These are phyloP conservation scores for Diabrotica virgifera DNA, from an alignment of 1,140 invertebrate genomes.

Conservation along the genomic window DNA sequence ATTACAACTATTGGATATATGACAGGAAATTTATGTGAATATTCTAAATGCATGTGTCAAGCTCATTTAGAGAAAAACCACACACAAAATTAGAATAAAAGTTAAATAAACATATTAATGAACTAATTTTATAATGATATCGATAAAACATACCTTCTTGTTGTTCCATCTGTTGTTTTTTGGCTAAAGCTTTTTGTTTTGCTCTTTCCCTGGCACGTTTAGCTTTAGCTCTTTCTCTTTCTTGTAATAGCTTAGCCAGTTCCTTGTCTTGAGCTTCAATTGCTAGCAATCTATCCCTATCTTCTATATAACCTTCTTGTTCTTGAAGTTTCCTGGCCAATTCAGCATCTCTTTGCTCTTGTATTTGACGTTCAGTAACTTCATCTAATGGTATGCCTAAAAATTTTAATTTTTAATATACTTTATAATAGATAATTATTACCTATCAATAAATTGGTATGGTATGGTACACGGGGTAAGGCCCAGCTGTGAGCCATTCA, in stretches of 20 bases:
- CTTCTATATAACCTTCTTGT: slow-evolving; percentile 58
- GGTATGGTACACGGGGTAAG: too few species aligned
- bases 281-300: slow-evolving; percentile 69
- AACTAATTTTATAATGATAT: slow-evolving; percentile 29
- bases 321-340: slow-evolving; percentile 57
- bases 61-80: too few species aligned
- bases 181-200: slow-evolving; percentile 63
- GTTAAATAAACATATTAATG: not conserved
- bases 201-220: slow-evolving; percentile 64
- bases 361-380: slow-evolving; percentile 54
- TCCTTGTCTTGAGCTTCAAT: slow-evolving; percentile 91
- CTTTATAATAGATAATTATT: too few species aligned
- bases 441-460: too few species aligned
- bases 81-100: too few species aligned
- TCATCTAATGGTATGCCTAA: slow-evolving; percentile 52
- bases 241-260: slow-evolving; percentile 83
- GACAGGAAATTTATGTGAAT: too few species aligned
- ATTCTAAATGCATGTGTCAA: too few species aligned
- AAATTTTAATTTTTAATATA: not conserved
- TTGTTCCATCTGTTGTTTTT: slow-evolving; percentile 54
- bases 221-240: slow-evolving; percentile 71
- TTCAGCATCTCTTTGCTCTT: slow-evolving; percentile 61
- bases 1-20: too few species aligned
- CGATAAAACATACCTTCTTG: slow-evolving; percentile 36
- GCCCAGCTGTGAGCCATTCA: too few species aligned